These are phyloP conservation scores for Listrodromus nycthemerus DNA, from an alignment of 2,888 invertebrate species.

Conservation along the genomic window DNA sequence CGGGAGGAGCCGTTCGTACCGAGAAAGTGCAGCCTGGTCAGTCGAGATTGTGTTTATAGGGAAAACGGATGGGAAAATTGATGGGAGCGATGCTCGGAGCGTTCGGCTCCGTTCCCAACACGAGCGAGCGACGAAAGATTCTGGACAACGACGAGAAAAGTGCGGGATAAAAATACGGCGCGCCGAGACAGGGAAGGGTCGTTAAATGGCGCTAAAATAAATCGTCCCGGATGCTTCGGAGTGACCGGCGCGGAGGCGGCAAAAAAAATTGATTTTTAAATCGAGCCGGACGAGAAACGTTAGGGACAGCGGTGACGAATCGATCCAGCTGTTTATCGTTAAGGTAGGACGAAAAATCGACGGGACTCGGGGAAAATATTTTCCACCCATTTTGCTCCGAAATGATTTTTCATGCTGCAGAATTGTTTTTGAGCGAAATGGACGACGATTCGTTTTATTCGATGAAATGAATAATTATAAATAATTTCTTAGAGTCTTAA, in stretches of 20 bases:
- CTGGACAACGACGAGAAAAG: conserved; percentile 29
- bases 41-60: conserved; percentile 61
- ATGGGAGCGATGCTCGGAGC: conserved; percentile 42
- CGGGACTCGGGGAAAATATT: no score
- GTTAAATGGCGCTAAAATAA: conserved; percentile 61
- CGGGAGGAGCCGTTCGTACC: conserved; percentile 15
- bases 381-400: no score
- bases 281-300: conserved; percentile 43
- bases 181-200: conserved; percentile 33
- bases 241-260: not conserved
- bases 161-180: conserved; percentile 39
- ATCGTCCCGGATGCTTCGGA: conserved; percentile 48
- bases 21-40: conserved; percentile 49
- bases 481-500: no score
- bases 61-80: conserved; percentile 61
- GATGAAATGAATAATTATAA: no score
- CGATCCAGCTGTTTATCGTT: not conserved
- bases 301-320: not conserved
- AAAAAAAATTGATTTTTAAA: conserved; percentile 60
- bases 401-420: no score
- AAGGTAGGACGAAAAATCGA: not conserved
- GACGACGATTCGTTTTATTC: no score
- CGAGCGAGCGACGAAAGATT: conserved; percentile 36
- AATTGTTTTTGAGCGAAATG: no score
- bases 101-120: conserved; percentile 1